phyloP scores from a whole-genome alignment of 2,888 invertebrate genomes.

The Volucella zonaria region DNA sequence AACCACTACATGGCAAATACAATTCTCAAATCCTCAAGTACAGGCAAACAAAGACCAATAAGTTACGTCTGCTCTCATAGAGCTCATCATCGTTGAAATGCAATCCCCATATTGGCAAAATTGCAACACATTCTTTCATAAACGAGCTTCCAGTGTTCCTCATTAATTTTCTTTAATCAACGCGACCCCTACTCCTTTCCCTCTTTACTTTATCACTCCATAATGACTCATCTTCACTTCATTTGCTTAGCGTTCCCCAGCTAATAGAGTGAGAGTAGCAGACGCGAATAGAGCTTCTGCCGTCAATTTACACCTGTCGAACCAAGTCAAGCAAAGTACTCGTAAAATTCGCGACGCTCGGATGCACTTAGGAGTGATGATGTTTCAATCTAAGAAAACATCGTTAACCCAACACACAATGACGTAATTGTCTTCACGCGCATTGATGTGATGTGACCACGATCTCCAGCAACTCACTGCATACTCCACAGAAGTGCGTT shows the following conservation, averaged over 20 bases:
- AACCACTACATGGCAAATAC: too few relatives aligned
- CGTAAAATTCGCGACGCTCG: not conserved
- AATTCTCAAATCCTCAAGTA: too few relatives aligned
- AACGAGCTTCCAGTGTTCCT: too few relatives aligned
- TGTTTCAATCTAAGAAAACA: slow-evolving; percentile 31
- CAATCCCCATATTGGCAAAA: too few relatives aligned
- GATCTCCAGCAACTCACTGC: not conserved
- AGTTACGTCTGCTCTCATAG: too few relatives aligned
- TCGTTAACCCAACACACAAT: slow-evolving; percentile 56
- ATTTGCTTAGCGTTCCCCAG: slow-evolving; percentile 23
- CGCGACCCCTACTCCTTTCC: not conserved
- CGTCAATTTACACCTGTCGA: slow-evolving; percentile 23
- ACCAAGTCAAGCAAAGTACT: not conserved
- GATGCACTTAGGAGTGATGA: slow-evolving; percentile 2
- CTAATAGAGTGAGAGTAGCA: slow-evolving; percentile 50
- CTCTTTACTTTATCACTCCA: not conserved
- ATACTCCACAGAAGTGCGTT: not conserved
- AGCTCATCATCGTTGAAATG: too few relatives aligned
- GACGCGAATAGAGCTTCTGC: not conserved
- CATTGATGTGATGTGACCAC: not conserved
- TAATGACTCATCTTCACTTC: not conserved
- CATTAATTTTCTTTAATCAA: too few relatives aligned
- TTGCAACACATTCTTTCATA: too few relatives aligned
- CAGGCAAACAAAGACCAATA: too few relatives aligned
- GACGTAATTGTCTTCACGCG: slow-evolving; percentile 46